These are phyloP conservation scores for Cryptocephalus primarius DNA, from an alignment of 2,888 invertebrate species.

Conservation along the genomic window DNA sequence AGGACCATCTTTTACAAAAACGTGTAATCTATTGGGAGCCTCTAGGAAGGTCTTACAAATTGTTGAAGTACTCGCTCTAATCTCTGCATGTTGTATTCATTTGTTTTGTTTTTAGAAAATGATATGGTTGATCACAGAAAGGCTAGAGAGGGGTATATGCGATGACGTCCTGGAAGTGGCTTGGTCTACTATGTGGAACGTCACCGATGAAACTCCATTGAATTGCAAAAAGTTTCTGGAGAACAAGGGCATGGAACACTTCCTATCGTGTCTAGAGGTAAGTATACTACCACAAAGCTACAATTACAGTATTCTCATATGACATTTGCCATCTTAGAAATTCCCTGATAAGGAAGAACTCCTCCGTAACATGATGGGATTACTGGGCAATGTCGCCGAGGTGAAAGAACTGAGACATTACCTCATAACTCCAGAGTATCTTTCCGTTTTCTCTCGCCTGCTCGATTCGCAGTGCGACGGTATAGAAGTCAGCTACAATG, in stretches of 20 bases:
- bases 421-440: slow-evolving; percentile 76
- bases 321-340: slow-evolving; percentile 51
- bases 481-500: slow-evolving; percentile 92
- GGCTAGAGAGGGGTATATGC: slow-evolving; percentile 64
- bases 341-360: slow-evolving; percentile 85
- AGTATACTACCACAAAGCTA: neutral
- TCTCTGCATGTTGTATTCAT: no score
- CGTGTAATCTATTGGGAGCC: no score
- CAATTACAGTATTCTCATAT: no score
- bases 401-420: slow-evolving; percentile 70
- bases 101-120: slow-evolving; percentile 53
- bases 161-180: slow-evolving; percentile 96
- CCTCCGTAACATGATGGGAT: slow-evolving; percentile 95
- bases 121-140: slow-evolving; percentile 75
- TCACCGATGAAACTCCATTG: slow-evolving; percentile 88
- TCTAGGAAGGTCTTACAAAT: no score
- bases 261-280: slow-evolving; percentile 79
- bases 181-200: slow-evolving; percentile 99
- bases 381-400: slow-evolving; percentile 93
- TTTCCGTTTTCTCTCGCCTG: slow-evolving; percentile 76
- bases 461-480: slow-evolving; percentile 81
- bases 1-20: no score
- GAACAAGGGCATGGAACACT: slow-evolving; percentile 80
- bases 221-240: slow-evolving; percentile 89
- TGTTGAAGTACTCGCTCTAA: no score